Conservation (phyloP, 1,140 invertebrate genomes). For the Cyclargus thomasi region DNA sequence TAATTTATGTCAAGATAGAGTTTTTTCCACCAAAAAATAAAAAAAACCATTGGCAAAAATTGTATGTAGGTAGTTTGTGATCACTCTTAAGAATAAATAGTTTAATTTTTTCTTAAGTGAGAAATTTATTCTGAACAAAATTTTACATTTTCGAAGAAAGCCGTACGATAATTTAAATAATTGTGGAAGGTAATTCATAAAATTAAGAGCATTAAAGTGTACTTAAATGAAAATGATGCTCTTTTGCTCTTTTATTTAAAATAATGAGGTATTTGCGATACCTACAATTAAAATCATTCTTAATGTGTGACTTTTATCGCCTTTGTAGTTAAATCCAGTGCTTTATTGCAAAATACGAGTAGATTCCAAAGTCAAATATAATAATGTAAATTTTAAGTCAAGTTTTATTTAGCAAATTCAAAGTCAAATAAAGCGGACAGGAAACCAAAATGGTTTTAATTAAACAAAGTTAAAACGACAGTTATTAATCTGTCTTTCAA, state of each 20-base stretch:
- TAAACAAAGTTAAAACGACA: neutral
- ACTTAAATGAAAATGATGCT: constrained; percentile 16
- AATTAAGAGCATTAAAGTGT: constrained; percentile 18
- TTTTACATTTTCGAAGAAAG: constrained; percentile 32
- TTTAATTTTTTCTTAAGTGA: constrained; percentile 32
- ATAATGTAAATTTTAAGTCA: no score
- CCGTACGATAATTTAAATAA: constrained; percentile 17
- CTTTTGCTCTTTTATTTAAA: neutral
- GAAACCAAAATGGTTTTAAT: neutral
- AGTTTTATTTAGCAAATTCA: neutral
- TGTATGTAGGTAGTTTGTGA: neutral
- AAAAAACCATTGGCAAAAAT: no score
- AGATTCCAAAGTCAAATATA: no score
- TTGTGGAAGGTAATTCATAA: constrained; percentile 19
- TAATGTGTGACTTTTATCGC: neutral
- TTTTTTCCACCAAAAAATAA: no score
- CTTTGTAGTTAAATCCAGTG: no score
- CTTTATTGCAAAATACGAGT: no score
- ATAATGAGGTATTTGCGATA: neutral
- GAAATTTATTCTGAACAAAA: constrained; percentile 31
- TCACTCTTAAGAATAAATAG: constrained; percentile 18
- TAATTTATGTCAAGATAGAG: no score
- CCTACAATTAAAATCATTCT: neutral
- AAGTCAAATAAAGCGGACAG: neutral
- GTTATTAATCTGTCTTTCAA: constrained; percentile 3